Base-by-base conservation (phyloP, 2,113 vertebrate genomes). In the Upupa epops region DNA sequence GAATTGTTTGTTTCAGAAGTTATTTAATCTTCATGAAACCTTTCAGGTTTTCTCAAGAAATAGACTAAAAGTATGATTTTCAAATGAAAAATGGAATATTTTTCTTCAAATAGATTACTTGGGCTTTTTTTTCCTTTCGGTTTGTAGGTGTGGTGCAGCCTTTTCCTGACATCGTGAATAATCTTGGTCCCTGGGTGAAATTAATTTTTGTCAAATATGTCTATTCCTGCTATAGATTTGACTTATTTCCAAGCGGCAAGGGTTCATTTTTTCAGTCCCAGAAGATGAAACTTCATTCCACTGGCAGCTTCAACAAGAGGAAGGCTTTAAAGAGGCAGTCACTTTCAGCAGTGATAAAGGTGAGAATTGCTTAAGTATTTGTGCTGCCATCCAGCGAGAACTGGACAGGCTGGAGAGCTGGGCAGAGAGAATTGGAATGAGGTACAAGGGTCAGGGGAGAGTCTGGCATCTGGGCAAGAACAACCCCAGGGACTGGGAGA, bases 151-250 rank as follows among this genome's bases (percentile, higher is more conserved):
- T 78, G 45, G 60, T 68, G 25, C 37, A 70, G 68, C 40, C 56
- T 88, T 80, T 81, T 81, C 65, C 74, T 87, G 94, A 89, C 74
- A 90, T 74, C 61, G 45, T 71, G 86, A 95, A 90, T 90, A 92
- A 86, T 81, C 87, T 81, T 45, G 11, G 40, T 31, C n/a, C 32
- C 40, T 61, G 45, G 5, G 84, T 80, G 84, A 91, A 76, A 66
- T 85, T 71, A 36, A 48, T 48, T 75, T 74, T 86, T 78, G 58
- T 90, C 87, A 89, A 56, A 70, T 45, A 32, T 42, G 22, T 84
- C 81, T 89, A 58, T 59, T 54, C 55, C 63, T 84, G 78, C 66
- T 79, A 81, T 75, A 88, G 80, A 68, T 65, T 54, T 88, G 61
- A 93, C 70, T 85, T 79, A 91, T 80, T 92, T 83, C 79, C 60